Conservation (phyloP, 92 coral and sea anemone species). For the Nematostella vectensis region DNA sequence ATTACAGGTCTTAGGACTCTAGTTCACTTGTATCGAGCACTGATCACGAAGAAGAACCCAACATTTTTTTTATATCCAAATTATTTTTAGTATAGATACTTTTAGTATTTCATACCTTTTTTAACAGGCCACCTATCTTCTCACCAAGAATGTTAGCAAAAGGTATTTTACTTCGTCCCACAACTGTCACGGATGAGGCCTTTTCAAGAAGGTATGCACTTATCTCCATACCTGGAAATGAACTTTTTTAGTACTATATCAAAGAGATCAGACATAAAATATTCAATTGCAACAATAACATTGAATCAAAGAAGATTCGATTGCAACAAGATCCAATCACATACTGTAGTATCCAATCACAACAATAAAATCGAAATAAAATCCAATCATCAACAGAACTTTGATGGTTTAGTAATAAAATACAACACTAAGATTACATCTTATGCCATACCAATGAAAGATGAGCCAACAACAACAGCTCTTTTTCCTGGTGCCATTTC, state of each 20-base stretch:
- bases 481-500: constrained; percentile 65
- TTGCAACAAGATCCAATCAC: neutral
- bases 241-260: too few species aligned
- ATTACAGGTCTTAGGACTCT: too few species aligned
- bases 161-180: constrained; percentile 72
- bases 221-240: constrained; percentile 91
- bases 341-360: neutral
- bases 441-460: constrained; percentile 71
- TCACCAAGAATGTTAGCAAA: constrained; percentile 78
- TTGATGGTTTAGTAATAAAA: too few species aligned
- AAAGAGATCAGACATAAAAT: neutral
- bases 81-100: too few species aligned
- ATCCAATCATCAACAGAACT: too few species aligned
- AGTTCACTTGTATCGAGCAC: too few species aligned
- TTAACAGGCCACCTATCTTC: constrained; percentile 69
- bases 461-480: constrained; percentile 78
- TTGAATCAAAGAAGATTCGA: neutral
- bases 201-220: constrained; percentile 82
- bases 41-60: too few species aligned
- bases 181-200: constrained; percentile 80
- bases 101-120: too few species aligned
- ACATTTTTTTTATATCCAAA: too few species aligned
- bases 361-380: too few species aligned
- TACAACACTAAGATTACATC: too few species aligned
- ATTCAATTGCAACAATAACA: neutral